Evolutionary conservation across 30 jellyfish, hydroid and myxozoan species (phyloP), one percentile per base, ranked within the genome.

Genomic region (Clytia hemisphaerica): DNA sequence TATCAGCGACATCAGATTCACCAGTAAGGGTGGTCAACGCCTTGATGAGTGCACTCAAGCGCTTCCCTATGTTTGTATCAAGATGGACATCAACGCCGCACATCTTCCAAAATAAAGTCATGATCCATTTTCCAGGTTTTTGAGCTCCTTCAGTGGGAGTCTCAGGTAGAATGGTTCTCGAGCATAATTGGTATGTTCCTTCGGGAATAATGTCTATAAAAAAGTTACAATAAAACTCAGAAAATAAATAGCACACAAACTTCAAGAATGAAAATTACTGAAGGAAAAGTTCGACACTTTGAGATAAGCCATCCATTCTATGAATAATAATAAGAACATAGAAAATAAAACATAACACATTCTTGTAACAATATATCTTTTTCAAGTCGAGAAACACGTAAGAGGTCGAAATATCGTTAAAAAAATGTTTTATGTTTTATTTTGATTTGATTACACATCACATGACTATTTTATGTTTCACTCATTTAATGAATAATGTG

Each of bases 21-120:
- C 94, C 94, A 26, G 86, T 78, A 47, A 87, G 61, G 33, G 97
- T 62, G 10, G 97, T 87, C 88, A 87, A 79, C n/a, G 97, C 85
- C 47, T 62, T 38, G 60, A 92, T 77, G 30, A 87, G 78, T 0
- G 85, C 65, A 14, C 85, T 50, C 57, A 87, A 75, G 74, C 81
- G 64, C 48, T 87, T 87, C 35, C 94, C 97, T 47, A 87, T 87
- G 50, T 66, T 87, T n/a, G 92, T 48, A 50, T 87, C 92, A 30
- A 87, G 67, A 61, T 87, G 92, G 73, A 78, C 67, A 32, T 87
- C 94, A 38, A 87, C 59, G 45, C 97, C 97, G 48, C 94, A 71
- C 97, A 87, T 87, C 57, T 67, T 73, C 97, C 97, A 87, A 32
- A 87, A 34, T 6, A 87, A 48, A 26, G 93, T 68, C 97, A 87